Conservation (phyloP, 30 jellyfish, hydroid and myxozoan genomes). For the Cassiopea andromeda region DNA sequence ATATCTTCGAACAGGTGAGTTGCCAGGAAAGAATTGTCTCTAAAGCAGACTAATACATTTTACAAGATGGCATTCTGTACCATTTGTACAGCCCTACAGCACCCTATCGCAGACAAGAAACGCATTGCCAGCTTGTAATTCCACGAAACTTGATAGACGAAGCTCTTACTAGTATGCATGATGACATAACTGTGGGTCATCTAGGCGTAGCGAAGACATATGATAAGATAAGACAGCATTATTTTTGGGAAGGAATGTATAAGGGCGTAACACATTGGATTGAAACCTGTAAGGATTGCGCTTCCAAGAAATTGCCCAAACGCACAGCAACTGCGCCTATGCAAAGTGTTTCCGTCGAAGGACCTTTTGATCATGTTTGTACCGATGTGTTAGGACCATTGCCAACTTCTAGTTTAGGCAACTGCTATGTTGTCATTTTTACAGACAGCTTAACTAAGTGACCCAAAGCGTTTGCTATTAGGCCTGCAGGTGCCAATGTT, state of each 20-base stretch:
- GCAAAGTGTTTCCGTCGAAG: slow-evolving; percentile 68
- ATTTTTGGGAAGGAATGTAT: slow-evolving; percentile 78
- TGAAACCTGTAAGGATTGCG: slow-evolving; percentile 69
- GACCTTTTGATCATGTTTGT: slow-evolving; percentile 63
- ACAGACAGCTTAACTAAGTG: slow-evolving; percentile 72
- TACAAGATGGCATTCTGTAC: slow-evolving; percentile 50
- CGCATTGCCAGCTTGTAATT: slow-evolving; percentile 61
- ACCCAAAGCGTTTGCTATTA: slow-evolving; percentile 76
- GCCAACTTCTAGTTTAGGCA: slow-evolving; percentile 53
- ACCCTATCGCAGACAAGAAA: slow-evolving; percentile 42
- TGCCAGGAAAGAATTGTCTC: slow-evolving; percentile 39
- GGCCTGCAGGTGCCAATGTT: slow-evolving; percentile 37
- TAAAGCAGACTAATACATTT: slow-evolving; percentile 29
- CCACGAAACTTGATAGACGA: slow-evolving; percentile 48
- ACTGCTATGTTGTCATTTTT: slow-evolving; percentile 62
- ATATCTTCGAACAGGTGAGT: slow-evolving; percentile 37
- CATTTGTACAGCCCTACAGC: slow-evolving; percentile 71
- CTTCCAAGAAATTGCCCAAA: slow-evolving; percentile 66
- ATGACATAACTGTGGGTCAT: slow-evolving; percentile 70
- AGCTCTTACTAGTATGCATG: slow-evolving; percentile 53
- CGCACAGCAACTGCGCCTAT: slow-evolving; percentile 61
- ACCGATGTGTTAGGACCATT: slow-evolving; percentile 71
- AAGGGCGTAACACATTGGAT: slow-evolving; percentile 58
- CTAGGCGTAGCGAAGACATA: slow-evolving; percentile 60
- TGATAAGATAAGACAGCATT: slow-evolving; percentile 60